phyloP scores from a whole-genome alignment of 2,113 vertebrate species.

The Toxostoma redivivum region DNA sequence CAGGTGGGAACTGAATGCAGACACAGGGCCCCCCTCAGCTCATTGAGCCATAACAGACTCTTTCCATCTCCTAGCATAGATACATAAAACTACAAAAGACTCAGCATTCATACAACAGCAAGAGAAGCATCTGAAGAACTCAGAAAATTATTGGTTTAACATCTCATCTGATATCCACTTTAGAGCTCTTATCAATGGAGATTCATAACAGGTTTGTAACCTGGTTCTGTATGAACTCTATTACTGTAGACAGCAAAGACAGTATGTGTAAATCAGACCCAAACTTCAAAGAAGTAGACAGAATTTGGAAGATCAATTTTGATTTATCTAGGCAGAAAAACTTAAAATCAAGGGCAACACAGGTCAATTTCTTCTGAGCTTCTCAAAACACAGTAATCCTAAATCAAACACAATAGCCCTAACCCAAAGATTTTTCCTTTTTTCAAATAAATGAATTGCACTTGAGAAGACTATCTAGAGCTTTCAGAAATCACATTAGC shows the following conservation, averaged over 20 bases:
- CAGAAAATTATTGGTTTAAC: background rate
- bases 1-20: background rate
- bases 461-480: background rate
- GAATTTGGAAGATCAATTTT: background rate
- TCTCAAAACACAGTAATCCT: background rate
- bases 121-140: background rate
- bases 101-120: accelerated
- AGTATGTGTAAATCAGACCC: background rate
- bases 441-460: background rate
- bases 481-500: background rate
- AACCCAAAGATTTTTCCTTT: background rate
- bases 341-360: background rate
- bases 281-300: background rate
- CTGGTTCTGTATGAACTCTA: background rate
- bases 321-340: background rate
- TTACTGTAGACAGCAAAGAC: background rate
- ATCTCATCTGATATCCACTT: background rate
- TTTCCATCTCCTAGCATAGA: background rate
- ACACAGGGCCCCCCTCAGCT: background rate
- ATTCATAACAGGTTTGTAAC: background rate
- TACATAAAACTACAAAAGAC: background rate
- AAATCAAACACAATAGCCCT: background rate
- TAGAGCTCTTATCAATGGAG: background rate
- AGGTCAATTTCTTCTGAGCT: background rate
- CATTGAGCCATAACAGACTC: background rate